Evolutionary conservation across 35 echinoderm and acorn worm species (phyloP), one percentile per base, ranked within the genome.

Genomic region (Apostichopus californicus): DNA sequence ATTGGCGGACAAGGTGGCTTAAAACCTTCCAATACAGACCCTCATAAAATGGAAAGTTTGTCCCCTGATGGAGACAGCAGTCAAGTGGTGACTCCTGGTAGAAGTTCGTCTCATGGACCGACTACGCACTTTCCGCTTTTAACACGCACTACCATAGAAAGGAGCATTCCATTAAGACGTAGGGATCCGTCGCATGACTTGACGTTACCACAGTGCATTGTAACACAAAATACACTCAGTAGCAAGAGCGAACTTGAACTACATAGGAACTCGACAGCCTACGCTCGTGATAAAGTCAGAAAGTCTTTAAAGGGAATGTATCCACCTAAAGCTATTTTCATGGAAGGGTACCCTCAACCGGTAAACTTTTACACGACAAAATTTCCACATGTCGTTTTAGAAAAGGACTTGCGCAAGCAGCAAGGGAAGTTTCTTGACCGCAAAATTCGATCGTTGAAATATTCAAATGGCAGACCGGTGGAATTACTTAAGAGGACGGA

Each of bases 161-260:
- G 86, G 54, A 87, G 86, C 64, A 87, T 87, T 87, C 86, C 86
- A 66, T 18, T 71, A 25, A 87, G 86, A 28, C 86, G 86, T 59
- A 71, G 57, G 25, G 86, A 65, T 87, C 64, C 86, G 54, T 55
- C 80, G 25, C 80, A 83, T 14, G 86, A 87, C 57, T 23, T 87
- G 20, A 87, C 86, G 21, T 64, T 87, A 57, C 86, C 86, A 10
- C 64, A 63, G 18, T 87, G 86, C 22, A 54, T 87, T 4, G 25
- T 71, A 6, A 71, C 86, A 6, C 55, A 22, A 12, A 87, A 87
- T 87, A 87, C 13, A 22, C 25, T 83, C 26, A 20, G 34, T 5
- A 56, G 80, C 55, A 83, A 83, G 9, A 56, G 46, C 55, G 5
- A 53, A 83, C 24, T 55, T 83, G 34, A 24, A 15, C 64, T 68